Evolutionary conservation across 2,797 vertebrate species (phyloP).

Genomic region (Chloroceryle amazona): DNA sequence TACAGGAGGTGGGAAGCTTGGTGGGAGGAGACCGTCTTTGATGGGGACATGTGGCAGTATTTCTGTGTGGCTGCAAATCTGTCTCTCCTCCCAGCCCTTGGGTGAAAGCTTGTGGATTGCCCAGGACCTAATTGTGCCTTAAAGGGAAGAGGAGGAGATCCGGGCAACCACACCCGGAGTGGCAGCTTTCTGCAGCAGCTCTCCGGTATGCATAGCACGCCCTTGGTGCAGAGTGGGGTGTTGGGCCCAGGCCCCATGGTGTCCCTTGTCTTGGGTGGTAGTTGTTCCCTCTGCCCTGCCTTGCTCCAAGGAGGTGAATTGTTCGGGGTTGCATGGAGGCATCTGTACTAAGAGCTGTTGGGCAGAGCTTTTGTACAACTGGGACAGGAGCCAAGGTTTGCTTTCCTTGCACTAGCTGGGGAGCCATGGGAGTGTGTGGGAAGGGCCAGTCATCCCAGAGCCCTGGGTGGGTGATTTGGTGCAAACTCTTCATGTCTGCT

Average conservation of each 20-base stretch:
- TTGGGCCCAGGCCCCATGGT: rapidly evolving
- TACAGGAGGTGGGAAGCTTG: background rate
- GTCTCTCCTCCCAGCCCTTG: background rate
- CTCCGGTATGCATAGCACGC: rapidly evolving
- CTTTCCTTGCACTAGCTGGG: background rate
- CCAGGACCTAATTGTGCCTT: background rate
- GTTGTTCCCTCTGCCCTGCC: background rate
- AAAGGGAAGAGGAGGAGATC: background rate
- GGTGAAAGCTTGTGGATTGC: background rate
- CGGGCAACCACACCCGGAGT: background rate
- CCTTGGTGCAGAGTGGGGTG: background rate
- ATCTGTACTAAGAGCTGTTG: background rate
- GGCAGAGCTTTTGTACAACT: background rate
- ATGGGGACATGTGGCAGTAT: background rate
- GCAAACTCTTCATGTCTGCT: background rate
- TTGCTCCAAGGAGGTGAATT: background rate
- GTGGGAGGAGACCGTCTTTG: background rate
- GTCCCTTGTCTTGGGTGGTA: background rate
- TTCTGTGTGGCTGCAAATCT: background rate
- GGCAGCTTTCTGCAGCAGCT: background rate
- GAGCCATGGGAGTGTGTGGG: background rate
- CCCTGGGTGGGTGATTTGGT: background rate
- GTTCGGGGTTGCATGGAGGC: background rate
- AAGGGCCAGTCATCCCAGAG: background rate
- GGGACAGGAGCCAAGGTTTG: background rate